Base-by-base conservation (phyloP, 2,888 invertebrate species). In the Podabrus alpinus region DNA sequence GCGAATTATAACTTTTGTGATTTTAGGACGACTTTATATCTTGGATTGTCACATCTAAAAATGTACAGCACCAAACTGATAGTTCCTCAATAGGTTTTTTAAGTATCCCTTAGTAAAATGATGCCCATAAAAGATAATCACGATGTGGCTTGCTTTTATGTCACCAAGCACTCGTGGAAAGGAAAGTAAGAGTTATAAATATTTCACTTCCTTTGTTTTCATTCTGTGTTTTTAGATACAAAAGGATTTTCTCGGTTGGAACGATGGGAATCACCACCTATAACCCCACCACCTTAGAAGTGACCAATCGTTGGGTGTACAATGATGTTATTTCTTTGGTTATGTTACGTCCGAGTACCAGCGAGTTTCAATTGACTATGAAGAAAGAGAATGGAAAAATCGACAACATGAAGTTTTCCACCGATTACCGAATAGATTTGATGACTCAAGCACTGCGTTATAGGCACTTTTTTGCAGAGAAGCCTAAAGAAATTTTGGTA, bases 81-180 rank as follows among this genome's bases (percentile, higher is more conserved):
- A 15, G 62, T 64, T 17, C 21, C 21, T 64, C 21, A 64, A n/a
- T 13, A 64, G 9, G 13, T 17, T 19, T 16, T 64, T 17, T 11
- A 64, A 64, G 1, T 61, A 16, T 61, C 61, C 11, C 11, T 11
- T 61, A n/a, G 62, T 64, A 92, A 91, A 88, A 94, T 93, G 93
- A 92, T 92, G 90, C 93, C 93, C 81, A 89, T 95, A 86, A 94
- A 95, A 89, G 97, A 97, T 88, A 98, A 98, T 90, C 93, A 94
- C 85, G 99, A 99, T 92, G 92, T 98, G 86, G 95, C 97, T 80
- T 98, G 98, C 86, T 99, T 97, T 89, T 92, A 97, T 85, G 97
- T 98, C 85, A 97, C 96, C 45, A 99, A 99, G 89, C 97, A 98
- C 88, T 97, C 95, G 21, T 99, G 99, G 99, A 98, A 97, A 88